Conservation (phyloP, 2,888 invertebrate species). For the Belgica antarctica region DNA sequence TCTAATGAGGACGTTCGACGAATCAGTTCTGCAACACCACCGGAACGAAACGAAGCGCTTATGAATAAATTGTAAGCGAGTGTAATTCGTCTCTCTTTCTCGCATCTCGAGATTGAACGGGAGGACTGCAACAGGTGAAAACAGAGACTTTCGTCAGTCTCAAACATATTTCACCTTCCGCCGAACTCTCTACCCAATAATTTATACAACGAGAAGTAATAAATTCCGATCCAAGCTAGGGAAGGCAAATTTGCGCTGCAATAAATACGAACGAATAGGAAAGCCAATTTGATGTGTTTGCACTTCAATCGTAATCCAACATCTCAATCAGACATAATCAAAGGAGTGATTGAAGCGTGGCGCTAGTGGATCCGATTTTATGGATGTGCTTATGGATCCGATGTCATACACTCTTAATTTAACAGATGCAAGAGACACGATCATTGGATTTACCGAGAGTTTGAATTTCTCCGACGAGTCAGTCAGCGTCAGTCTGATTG, state of each 20-base stretch:
- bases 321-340: not conserved
- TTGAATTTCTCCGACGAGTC: not conserved
- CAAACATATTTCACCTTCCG: too few species aligned
- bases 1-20: too few species aligned
- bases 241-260: not conserved
- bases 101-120: not conserved
- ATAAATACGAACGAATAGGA: constrained; percentile 4
- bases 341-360: not conserved
- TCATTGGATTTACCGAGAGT: constrained; percentile 1
- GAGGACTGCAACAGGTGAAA: constrained; percentile 24
- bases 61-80: not conserved
- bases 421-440: constrained; percentile 15
- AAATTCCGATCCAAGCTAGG: not conserved
- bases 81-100: not conserved
- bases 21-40: too few species aligned
- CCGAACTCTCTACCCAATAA: not conserved
- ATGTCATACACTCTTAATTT: constrained; percentile 36
- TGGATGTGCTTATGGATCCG: constrained; percentile 43
- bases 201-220: not conserved
- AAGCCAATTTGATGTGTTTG: not conserved
- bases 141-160: not conserved
- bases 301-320: not conserved
- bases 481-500: not conserved
- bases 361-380: too few species aligned
- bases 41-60: not conserved